Percentiles rank a stretch among this genome's conserved stretches.
phyloP scores from a whole-genome alignment of 2,888 invertebrate species.

The Lepidocyrtoides sp. region DNA sequence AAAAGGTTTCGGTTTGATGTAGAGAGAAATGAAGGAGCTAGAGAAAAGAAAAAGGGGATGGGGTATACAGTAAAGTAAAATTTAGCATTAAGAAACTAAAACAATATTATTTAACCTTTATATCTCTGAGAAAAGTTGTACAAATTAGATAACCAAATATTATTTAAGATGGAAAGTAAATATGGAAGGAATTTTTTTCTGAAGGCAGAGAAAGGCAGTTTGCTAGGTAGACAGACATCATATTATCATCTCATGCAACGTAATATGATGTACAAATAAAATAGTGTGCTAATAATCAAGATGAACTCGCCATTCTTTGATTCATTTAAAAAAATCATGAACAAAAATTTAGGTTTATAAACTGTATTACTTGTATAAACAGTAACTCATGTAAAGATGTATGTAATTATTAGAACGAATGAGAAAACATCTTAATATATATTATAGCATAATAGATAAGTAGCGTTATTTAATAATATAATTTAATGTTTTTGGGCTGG shows the following conservation, averaged over 20 bases:
- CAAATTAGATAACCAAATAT: slow-evolving; percentile 54
- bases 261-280: slow-evolving; percentile 21
- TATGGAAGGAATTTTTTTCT: not conserved
- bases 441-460: no score
- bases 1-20: not conserved
- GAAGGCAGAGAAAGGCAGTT: not conserved
- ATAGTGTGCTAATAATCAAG: not conserved
- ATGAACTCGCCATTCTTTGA: not conserved
- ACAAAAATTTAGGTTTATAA: not conserved
- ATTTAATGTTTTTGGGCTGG: no score
- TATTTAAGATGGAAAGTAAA: slow-evolving; percentile 15
- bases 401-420: slow-evolving; percentile 1
- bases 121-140: slow-evolving; percentile 61
- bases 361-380: not conserved
- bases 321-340: not conserved
- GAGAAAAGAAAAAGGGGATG: not conserved
- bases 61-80: not conserved
- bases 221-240: not conserved
- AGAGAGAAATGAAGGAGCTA: not conserved
- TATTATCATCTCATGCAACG: slow-evolving; percentile 37
- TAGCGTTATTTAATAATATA: no score
- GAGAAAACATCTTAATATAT: not conserved
- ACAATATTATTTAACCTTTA: not conserved
- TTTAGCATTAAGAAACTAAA: not conserved
- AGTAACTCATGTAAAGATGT: not conserved